These are phyloP conservation scores for Cyphomyrus discorhynchus DNA, from an alignment of 2,113 vertebrate genomes.

Conservation along the genomic window DNA sequence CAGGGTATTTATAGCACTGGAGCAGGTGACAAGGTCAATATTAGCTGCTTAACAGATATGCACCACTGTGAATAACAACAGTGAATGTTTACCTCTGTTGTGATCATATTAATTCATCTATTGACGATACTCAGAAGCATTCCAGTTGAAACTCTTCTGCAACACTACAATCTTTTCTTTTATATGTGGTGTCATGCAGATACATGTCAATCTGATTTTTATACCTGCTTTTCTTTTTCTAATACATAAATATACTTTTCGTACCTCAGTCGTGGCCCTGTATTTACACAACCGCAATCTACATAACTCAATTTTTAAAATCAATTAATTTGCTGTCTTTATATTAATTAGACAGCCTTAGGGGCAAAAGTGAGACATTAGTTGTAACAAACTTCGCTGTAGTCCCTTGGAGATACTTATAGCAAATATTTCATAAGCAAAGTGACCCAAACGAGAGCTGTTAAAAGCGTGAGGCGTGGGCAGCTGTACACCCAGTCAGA, in stretches of 20 bases:
- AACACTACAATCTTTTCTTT: not conserved
- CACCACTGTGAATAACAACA: not conserved
- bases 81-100: not conserved
- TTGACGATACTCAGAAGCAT: not conserved
- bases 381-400: not conserved
- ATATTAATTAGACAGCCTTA: not conserved
- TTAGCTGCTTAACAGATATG: not conserved
- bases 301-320: not conserved
- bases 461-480: not conserved
- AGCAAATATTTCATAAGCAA: not conserved
- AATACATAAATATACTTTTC: not conserved
- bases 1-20: constrained; percentile 9
- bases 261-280: not conserved
- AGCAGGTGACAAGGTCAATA: not conserved
- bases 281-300: not conserved
- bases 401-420: not conserved
- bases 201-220: not conserved
- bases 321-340: not conserved
- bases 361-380: not conserved
- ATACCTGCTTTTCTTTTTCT: not conserved
- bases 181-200: not conserved
- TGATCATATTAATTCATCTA: not conserved
- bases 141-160: not conserved
- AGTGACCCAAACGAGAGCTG: not conserved
- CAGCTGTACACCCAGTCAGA: not conserved